These are phyloP conservation scores for Apamea sordens DNA, from an alignment of 2,888 invertebrate genomes.

Conservation along the genomic window DNA sequence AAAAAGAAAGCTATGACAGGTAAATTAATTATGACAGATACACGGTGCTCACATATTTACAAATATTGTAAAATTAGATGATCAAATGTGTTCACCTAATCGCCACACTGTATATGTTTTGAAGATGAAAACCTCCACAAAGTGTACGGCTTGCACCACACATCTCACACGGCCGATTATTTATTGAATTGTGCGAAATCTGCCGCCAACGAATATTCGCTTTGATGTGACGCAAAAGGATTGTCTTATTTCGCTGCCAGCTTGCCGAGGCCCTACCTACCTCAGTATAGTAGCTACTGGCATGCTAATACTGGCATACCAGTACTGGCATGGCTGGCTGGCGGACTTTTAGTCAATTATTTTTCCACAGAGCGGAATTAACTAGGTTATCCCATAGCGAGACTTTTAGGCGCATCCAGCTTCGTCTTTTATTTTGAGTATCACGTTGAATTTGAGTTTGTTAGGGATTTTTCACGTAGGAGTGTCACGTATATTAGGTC, in stretches of 20 bases:
- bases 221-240: constrained; percentile 75
- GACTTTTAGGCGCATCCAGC: constrained; percentile 16
- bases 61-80: too few species aligned
- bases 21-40: too few species aligned
- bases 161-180: constrained; percentile 71
- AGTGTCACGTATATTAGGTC: neutral
- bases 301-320: neutral
- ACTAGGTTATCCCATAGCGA: constrained; percentile 25
- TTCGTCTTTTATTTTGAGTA: constrained; percentile 23
- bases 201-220: constrained; percentile 70
- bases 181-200: constrained; percentile 79
- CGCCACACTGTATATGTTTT: neutral
- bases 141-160: constrained; percentile 49
- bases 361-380: constrained; percentile 32
- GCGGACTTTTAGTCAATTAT: constrained; percentile 43
- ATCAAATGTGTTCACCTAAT: too few species aligned
- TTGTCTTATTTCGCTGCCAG: constrained; percentile 70
- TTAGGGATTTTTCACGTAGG: neutral
- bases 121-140: neutral
- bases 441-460: neutral
- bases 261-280: constrained; percentile 12
- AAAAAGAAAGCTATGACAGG: too few species aligned
- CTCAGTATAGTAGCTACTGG: constrained; percentile 5
- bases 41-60: too few species aligned
- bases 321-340: constrained; percentile 7